phyloP scores from a whole-genome alignment of 2,113 vertebrate genomes.

The Mormoops blainvillei region DNA sequence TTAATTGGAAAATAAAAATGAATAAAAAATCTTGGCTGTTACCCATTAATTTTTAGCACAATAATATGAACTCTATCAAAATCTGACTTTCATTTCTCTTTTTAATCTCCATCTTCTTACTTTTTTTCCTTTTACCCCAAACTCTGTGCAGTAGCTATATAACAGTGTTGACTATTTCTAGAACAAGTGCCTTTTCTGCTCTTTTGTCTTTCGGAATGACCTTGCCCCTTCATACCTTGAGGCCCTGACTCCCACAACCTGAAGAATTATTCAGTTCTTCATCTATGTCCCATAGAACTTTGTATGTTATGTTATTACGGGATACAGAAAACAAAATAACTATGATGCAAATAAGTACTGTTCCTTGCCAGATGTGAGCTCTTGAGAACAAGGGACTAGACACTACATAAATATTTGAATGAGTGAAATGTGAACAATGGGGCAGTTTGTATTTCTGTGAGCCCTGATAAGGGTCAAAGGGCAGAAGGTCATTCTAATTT shows the following conservation, averaged over 20 bases:
- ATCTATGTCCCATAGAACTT: slow-evolving; percentile 34
- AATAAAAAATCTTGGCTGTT: not conserved
- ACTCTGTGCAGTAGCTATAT: not conserved
- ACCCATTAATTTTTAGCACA: slow-evolving; percentile 8
- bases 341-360: slow-evolving; percentile 1
- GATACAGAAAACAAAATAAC: slow-evolving; percentile 42
- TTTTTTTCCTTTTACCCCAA: slow-evolving; percentile 6
- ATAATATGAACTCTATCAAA: not conserved
- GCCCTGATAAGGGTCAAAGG: not conserved
- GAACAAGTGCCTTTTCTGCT: slow-evolving; percentile 44
- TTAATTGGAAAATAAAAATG: not conserved
- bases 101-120: not conserved
- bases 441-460: not conserved
- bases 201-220: slow-evolving; percentile 53
- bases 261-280: slow-evolving; percentile 45
- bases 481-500: not conserved
- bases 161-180: slow-evolving; percentile 20
- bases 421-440: slow-evolving; percentile 26
- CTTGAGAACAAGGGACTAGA: slow-evolving; percentile 32
- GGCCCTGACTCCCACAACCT: slow-evolving; percentile 17
- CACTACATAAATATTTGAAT: slow-evolving; percentile 31
- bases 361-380: slow-evolving; percentile 13
- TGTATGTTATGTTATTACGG: slow-evolving; percentile 40
- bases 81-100: slow-evolving; percentile 4
- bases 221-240: slow-evolving; percentile 33